These are phyloP conservation scores for Nomada fabriciana DNA, from an alignment of 2,888 invertebrate genomes.

Conservation along the genomic window DNA sequence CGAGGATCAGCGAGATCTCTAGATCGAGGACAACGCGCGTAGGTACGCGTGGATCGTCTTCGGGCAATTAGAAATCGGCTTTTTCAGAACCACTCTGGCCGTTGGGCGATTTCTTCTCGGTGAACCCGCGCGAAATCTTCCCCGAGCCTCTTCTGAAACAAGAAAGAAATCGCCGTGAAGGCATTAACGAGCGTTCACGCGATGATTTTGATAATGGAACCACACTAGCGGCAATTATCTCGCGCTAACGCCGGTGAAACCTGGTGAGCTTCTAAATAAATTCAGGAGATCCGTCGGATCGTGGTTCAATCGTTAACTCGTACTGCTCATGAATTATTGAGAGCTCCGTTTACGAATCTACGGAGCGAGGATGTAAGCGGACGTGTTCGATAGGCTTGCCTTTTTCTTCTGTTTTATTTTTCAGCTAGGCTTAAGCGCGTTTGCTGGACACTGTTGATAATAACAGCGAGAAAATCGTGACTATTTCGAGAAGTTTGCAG, in stretches of 20 bases:
- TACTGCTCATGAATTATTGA: constrained; percentile 39
- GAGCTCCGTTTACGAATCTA: constrained; percentile 18
- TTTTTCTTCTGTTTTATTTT: neutral
- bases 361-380: neutral
- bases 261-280: constrained; percentile 1
- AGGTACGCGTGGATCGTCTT: constrained; percentile 45
- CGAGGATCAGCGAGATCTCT: constrained; percentile 13
- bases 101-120: too few relatives aligned
- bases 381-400: neutral
- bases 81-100: neutral
- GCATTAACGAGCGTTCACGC: too few relatives aligned
- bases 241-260: constrained; percentile 13
- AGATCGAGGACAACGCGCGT: constrained; percentile 67
- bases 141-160: neutral
- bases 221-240: constrained; percentile 13
- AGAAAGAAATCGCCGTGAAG: neutral
- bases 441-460: too few relatives aligned
- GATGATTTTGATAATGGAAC: too few relatives aligned
- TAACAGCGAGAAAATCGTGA: too few relatives aligned
- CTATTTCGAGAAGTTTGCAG: too few relatives aligned
- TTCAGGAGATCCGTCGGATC: constrained; percentile 29
- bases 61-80: constrained; percentile 70
- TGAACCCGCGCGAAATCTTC: neutral
- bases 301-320: constrained; percentile 29
- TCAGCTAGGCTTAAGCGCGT: too few relatives aligned